Percentiles rank a stretch among this genome's conserved stretches.
Conservation (phyloP, 2,797 vertebrate genomes). For the Australoheros facetus region DNA sequence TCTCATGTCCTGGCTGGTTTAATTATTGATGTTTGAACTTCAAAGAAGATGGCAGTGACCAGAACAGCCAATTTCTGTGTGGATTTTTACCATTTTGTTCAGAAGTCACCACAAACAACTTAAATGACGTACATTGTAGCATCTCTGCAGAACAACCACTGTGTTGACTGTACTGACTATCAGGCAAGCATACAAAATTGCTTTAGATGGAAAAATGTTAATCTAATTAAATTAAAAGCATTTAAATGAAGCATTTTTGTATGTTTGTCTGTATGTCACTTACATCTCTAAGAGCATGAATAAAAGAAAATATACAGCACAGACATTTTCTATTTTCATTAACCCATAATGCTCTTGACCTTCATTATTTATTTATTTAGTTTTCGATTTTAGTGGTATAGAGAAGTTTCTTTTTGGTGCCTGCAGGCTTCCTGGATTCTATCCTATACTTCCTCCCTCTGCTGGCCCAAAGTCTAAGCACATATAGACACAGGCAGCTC, state of each 20-base stretch:
- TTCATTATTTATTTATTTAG: background rate
- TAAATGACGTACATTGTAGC: background rate
- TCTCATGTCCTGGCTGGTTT: background rate
- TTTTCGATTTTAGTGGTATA: background rate
- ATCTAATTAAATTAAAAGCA: conserved; percentile 14
- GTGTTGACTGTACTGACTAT: background rate
- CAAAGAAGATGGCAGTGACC: background rate
- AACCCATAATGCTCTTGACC: conserved; percentile 17
- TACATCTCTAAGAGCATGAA: background rate
- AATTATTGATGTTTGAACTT: too few species aligned
- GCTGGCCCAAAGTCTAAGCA: conserved; percentile 39
- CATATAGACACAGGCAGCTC: conserved; percentile 40
- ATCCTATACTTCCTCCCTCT: conserved; percentile 28
- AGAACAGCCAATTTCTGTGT: background rate
- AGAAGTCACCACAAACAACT: background rate
- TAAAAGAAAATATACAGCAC: conserved; percentile 1
- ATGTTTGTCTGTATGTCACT: background rate
- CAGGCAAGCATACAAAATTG: background rate
- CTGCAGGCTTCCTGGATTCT: conserved; percentile 6
- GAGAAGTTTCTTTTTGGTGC: background rate
- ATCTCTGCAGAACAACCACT: background rate
- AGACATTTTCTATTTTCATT: conserved; percentile 16
- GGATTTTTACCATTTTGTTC: background rate
- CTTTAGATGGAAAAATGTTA: background rate
- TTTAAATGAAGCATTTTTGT: background rate